These are phyloP conservation scores for Lithophane socia DNA, from an alignment of 2,888 invertebrate genomes.

Conservation along the genomic window DNA sequence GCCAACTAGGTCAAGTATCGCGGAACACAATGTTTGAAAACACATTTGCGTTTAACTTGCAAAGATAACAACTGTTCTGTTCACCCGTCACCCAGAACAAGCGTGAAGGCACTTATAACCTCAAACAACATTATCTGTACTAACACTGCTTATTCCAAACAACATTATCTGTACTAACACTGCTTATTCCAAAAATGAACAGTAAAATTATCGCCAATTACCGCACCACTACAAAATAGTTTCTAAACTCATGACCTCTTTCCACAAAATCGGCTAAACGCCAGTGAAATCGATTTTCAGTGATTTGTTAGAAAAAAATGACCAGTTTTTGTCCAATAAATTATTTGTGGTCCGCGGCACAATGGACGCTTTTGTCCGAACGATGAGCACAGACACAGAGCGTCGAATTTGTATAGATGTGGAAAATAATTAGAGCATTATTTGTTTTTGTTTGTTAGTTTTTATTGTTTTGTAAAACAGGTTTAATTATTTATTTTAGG, in stretches of 20 bases:
- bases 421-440: conserved; percentile 46
- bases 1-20: neutral
- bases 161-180: conserved; percentile 14
- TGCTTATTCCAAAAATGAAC: conserved; percentile 54
- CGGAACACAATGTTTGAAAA: neutral
- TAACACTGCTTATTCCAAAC: conserved; percentile 43
- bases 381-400: conserved; percentile 49
- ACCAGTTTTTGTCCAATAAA: conserved; percentile 32
- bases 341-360: conserved; percentile 29
- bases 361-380: conserved; percentile 41
- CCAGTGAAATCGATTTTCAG: conserved; percentile 54
- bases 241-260: conserved; percentile 61
- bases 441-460: conserved; percentile 10
- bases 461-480: conserved; percentile 8
- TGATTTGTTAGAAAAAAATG: conserved; percentile 23
- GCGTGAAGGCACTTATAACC: conserved; percentile 14
- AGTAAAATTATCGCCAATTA: conserved; percentile 65
- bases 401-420: conserved; percentile 16
- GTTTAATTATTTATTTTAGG: conserved; percentile 4
- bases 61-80: neutral
- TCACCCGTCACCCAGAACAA: neutral
- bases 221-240: conserved; percentile 41
- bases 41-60: neutral
- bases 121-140: conserved; percentile 20
- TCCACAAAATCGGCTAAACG: conserved; percentile 43